Base-by-base conservation (phyloP, 2,888 invertebrate species). In the Anticlea derivata region DNA sequence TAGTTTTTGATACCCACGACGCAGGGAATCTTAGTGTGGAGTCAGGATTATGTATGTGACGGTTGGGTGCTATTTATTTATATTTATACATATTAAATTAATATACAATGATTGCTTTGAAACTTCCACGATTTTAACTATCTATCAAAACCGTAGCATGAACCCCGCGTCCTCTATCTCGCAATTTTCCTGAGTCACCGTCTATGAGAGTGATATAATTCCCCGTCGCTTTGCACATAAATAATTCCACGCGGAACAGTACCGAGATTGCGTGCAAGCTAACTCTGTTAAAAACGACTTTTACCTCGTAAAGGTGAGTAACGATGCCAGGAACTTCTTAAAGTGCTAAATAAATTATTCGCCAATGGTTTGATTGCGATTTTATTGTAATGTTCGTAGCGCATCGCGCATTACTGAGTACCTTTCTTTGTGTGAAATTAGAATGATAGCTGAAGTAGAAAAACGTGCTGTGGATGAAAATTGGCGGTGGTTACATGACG, bases 221-320 rank as follows among this genome's bases (percentile, higher is more conserved):
- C 64, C 65, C 60, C 63, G 60, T 60, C 64, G 60, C 66, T 66
- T 50, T 61, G 59, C 62, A 69, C 69, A 75, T 81, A 79, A 81
- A 81, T 82, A 78, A 81, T 79, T 75, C 75, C 13, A 40, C 35
- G 38, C 45, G 65, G 64, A 68, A 70, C 71, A 70, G 73, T 60
- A 70, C 72, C 52, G 80, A 83, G 87, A 83, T 86, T 86, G 83
- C 81, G 83, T 81, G 76, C 68, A 50, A 68, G 66, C 60, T 80
- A 79, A 83, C 83, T 83, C 81, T 80, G 75, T 85, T 80, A 80
- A 81, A 74, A 81, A 79, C 75, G 81, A 78, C 79, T 80, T 77
- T 69, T 73, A 65, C 72, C 75, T 83, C 82, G 83, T 83, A 85
- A 83, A 85, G 75, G 83, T 84, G 81, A 84, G 68, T 78, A 78